phyloP scores from a whole-genome alignment of 2,888 invertebrate genomes.

The Caenorhabditis imperialis region DNA sequence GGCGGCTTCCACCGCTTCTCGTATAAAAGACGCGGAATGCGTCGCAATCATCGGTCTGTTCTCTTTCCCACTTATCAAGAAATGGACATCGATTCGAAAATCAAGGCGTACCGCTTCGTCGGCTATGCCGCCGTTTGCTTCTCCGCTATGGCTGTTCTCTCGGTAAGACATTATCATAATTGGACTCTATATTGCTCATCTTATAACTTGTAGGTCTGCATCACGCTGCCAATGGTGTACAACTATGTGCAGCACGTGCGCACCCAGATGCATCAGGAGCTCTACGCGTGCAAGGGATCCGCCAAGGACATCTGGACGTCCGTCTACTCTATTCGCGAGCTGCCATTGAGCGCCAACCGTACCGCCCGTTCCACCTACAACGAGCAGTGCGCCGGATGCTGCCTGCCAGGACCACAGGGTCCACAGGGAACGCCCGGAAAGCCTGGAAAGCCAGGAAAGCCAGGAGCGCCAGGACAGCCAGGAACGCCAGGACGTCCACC shows the following conservation, averaged over 20 bases:
- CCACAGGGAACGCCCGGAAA: slow-evolving; percentile 68
- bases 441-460: slow-evolving; percentile 71
- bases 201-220: slow-evolving; percentile 57
- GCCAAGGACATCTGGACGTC: slow-evolving; percentile 70
- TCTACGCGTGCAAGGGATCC: slow-evolving; percentile 67
- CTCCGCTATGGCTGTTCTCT: slow-evolving; percentile 70
- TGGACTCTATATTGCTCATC: not conserved
- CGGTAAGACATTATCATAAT: slow-evolving; percentile 47
- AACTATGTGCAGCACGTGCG: slow-evolving; percentile 71
- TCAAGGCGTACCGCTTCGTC: slow-evolving; percentile 71
- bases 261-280: slow-evolving; percentile 68
- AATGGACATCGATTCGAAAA: slow-evolving; percentile 73
- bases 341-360: slow-evolving; percentile 66
- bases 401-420: slow-evolving; percentile 71
- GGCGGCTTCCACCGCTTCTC: not conserved
- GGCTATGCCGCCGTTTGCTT: slow-evolving; percentile 71
- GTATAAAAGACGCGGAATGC: slow-evolving; percentile 27
- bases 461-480: slow-evolving; percentile 70
- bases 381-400: slow-evolving; percentile 71
- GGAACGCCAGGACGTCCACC: slow-evolving; percentile 71
- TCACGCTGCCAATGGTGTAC: slow-evolving; percentile 72
- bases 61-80: not conserved
- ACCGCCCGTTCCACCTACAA: slow-evolving; percentile 66
- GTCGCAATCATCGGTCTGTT: slow-evolving; percentile 30
- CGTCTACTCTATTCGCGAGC: slow-evolving; percentile 67